Evolutionary conservation across 2,888 invertebrate species (phyloP).

Genomic region (Acleris laterana): DNA sequence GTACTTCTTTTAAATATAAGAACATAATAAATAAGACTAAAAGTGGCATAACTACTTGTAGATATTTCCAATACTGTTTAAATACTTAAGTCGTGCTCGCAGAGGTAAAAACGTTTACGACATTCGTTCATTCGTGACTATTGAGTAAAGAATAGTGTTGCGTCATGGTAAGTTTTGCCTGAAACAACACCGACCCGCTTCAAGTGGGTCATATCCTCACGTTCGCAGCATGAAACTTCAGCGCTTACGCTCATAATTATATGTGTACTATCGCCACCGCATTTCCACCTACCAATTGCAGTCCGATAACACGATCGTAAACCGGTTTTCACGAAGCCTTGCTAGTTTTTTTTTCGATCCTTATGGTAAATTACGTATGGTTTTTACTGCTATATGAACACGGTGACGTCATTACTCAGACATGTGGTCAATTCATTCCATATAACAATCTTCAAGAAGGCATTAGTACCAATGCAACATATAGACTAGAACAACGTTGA

Average conservation of each 20-base stretch:
- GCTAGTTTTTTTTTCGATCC: conserved; percentile 41
- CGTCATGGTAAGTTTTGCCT: conserved; percentile 59
- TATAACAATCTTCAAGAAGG: not conserved
- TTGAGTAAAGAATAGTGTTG: conserved; percentile 58
- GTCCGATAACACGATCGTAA: conserved; percentile 55
- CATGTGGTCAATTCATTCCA: conserved; percentile 14
- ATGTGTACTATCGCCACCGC: conserved; percentile 36
- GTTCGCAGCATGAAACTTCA: conserved; percentile 67
- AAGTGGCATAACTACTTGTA: not conserved
- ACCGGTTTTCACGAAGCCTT: conserved; percentile 56
- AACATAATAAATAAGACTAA: not conserved
- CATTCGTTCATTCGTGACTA: conserved; percentile 38
- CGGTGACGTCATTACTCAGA: conserved; percentile 28
- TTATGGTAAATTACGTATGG: conserved; percentile 39
- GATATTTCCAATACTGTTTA: not conserved
- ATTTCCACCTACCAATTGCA: conserved; percentile 43
- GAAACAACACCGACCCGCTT: conserved; percentile 65
- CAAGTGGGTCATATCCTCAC: conserved; percentile 76
- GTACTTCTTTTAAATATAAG: conserved; percentile 38
- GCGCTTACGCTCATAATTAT: conserved; percentile 31
- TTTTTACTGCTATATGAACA: conserved; percentile 31
- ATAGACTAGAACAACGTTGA: not conserved
- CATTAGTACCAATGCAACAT: not conserved
- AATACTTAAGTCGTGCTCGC: conserved; percentile 1
- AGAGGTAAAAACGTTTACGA: not conserved